A percentile compares a stretch with the other conserved stretches of the same genome.
phyloP scores from a whole-genome alignment of 2,888 invertebrate genomes.

The Linnaemya tessellans region DNA sequence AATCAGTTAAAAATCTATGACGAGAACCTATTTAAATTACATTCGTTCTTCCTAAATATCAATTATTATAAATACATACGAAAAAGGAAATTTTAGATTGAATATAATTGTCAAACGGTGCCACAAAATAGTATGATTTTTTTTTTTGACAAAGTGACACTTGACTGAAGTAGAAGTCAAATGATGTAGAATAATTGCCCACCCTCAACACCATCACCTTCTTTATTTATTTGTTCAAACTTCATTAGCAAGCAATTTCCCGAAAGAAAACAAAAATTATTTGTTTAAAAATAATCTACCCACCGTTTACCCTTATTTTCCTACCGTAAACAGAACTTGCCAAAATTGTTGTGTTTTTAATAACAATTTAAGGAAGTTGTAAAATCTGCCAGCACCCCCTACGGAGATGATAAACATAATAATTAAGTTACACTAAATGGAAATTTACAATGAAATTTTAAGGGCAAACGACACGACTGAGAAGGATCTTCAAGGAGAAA shows the following conservation, averaged over 20 bases:
- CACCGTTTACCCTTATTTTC: background rate
- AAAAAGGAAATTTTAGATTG: too few species aligned
- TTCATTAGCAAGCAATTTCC: slow-evolving; percentile 28
- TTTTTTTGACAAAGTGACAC: too few species aligned
- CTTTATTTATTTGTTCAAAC: background rate
- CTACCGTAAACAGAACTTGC: slow-evolving; percentile 1
- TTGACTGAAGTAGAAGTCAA: too few species aligned
- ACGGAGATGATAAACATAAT: slow-evolving; percentile 62
- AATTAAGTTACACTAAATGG: slow-evolving; percentile 71
- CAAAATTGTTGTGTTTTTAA: slow-evolving; percentile 27
- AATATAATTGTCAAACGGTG: too few species aligned
- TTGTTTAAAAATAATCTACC: background rate
- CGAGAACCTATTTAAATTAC: too few species aligned
- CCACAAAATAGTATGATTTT: too few species aligned
- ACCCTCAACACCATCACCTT: too few species aligned
- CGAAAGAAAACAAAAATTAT: slow-evolving; percentile 1
- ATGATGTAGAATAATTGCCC: background rate
- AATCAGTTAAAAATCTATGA: too few species aligned
- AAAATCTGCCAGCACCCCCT: slow-evolving; percentile 5
- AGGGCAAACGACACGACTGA: background rate
- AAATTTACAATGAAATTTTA: slow-evolving; percentile 51
- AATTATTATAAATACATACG: too few species aligned
- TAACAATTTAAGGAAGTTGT: slow-evolving; percentile 43
- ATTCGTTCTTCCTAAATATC: too few species aligned
- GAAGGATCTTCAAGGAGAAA: background rate